These are phyloP conservation scores for Dendrolimus kikuchii DNA, from an alignment of 1,140 invertebrate species.

Conservation along the genomic window DNA sequence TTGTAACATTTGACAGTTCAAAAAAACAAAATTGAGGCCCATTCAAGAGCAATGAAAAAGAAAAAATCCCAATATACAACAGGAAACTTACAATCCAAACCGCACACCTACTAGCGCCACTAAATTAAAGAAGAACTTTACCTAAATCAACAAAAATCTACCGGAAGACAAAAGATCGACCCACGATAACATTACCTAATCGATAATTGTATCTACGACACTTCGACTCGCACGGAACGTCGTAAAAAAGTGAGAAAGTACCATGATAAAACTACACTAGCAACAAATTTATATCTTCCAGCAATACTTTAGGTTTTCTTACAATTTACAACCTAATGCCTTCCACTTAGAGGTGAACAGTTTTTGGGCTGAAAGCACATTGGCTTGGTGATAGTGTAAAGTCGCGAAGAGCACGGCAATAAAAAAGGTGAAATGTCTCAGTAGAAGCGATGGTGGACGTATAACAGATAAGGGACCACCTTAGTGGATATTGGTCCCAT, in stretches of 20 bases:
- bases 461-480: slow-evolving; percentile 65
- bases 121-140: slow-evolving; percentile 29
- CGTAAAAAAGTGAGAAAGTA: slow-evolving; percentile 70
- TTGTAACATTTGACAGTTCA: no score
- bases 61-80: slow-evolving; percentile 20
- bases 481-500: slow-evolving; percentile 39
- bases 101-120: slow-evolving; percentile 30
- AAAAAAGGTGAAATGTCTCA: slow-evolving; percentile 70
- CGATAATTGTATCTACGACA: slow-evolving; percentile 70
- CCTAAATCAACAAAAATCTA: slow-evolving; percentile 65
- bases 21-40: no score
- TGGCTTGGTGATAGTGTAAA: slow-evolving; percentile 24
- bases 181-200: slow-evolving; percentile 65
- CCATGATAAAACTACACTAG: slow-evolving; percentile 55
- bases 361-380: neutral
- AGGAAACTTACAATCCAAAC: slow-evolving; percentile 30
- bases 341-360: neutral
- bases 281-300: slow-evolving; percentile 13
- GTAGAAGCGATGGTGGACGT: slow-evolving; percentile 56
- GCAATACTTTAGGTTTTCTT: slow-evolving; percentile 6
- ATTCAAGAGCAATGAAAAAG: neutral
- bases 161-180: slow-evolving; percentile 66
- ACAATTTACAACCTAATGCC: slow-evolving; percentile 21
- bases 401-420: slow-evolving; percentile 64
- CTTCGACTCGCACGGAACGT: slow-evolving; percentile 57